Evolutionary conservation across 2,888 invertebrate genomes (phyloP), one percentile per base, ranked within the genome.

Genomic region (Polymixis lichenea): DNA sequence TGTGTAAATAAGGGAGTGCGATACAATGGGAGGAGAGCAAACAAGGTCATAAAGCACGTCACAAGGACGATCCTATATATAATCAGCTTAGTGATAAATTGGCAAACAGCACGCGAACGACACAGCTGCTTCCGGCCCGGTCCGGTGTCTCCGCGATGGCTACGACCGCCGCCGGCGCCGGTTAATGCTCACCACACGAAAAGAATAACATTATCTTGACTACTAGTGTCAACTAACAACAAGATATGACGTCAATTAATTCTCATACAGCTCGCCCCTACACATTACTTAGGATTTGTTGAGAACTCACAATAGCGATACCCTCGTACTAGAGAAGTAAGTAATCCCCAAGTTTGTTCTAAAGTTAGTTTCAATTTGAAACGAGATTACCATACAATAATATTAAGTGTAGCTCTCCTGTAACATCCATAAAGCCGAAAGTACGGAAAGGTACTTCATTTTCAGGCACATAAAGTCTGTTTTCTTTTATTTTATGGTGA

Each of bases 1-100:
- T 92, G 93, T 90, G 92, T 92, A 95, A 94, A 95, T 93, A 95
- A 92, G 91, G 93, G 93, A 93, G 93, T 92, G 93, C 88, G 91
- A 91, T 93, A 94, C 93, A 93, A 94, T 93, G 87, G 90, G 89
- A 92, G 91, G 92, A 94, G 93, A 93, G 92, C 91, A 95, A 95
- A 95, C 95, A 95, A 93, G 94, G 94, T 94, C 94, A 93, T 95
- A 95, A 95, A 95, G 92, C 94, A 95, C 94, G 95, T 95, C 95
- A 93, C 92, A 91, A 92, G 91, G 94, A 94, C 94, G 91, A 93
- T 94, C 95, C 95, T 95, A 94, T 95, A 96, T 95, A 95, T 96
- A 96, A 96, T 96, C 95, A 95, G 95, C 96, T 96, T 96, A 95
- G 96, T 96, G 95, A 96, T 96, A 96, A 96, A 96, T 96, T 96